Evolutionary conservation across 2,888 invertebrate genomes (phyloP).

Genomic region (Drosophila quinaria): DNA sequence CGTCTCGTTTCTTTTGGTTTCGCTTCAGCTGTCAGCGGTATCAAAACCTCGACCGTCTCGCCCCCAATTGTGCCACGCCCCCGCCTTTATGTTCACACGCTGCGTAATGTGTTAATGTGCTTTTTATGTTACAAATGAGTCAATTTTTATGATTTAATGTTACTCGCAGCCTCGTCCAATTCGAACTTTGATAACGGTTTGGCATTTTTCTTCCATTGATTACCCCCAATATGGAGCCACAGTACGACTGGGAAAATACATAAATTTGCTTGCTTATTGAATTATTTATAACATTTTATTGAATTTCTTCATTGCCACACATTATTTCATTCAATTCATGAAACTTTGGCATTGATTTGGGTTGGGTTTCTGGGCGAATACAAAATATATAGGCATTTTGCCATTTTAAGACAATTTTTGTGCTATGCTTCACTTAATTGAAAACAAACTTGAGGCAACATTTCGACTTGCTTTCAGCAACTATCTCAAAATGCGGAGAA

Average conservation of each 20-base stretch:
- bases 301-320: constrained; percentile 67
- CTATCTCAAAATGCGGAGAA: not conserved
- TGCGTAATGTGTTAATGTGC: constrained; percentile 82
- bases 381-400: constrained; percentile 36
- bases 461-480: constrained; percentile 13
- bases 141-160: constrained; percentile 84
- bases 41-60: constrained; percentile 15
- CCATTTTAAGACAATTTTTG: constrained; percentile 44
- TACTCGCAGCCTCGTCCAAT: constrained; percentile 49
- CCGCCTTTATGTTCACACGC: constrained; percentile 24
- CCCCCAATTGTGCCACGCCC: not conserved
- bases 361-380: constrained; percentile 18
- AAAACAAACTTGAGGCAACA: constrained; percentile 56
- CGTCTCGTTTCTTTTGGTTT: constrained; percentile 33
- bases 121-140: constrained; percentile 84
- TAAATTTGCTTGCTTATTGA: constrained; percentile 73
- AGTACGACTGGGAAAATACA: constrained; percentile 36
- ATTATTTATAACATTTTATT: constrained; percentile 77
- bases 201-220: constrained; percentile 71
- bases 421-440: constrained; percentile 53
- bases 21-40: constrained; percentile 67
- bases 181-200: constrained; percentile 73
- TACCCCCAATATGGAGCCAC: constrained; percentile 36
- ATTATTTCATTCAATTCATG: constrained; percentile 40
- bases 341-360: constrained; percentile 70